Evolutionary conservation across 2,797 vertebrate species (phyloP).

Genomic region (Emydoidea blandingii): DNA sequence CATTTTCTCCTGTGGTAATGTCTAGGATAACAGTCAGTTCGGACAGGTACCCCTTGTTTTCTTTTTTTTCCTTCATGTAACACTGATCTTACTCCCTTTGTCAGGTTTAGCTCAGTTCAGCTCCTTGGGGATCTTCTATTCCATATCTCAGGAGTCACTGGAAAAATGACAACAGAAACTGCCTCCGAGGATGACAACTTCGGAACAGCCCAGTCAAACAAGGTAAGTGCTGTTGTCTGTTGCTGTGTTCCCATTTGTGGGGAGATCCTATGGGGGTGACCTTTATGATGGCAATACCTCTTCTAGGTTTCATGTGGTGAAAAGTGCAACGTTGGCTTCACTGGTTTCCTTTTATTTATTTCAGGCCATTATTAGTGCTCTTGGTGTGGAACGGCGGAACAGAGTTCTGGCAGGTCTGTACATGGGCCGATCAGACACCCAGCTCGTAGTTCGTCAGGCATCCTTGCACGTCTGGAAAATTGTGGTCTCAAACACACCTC

Average conservation of each 20-base stretch:
- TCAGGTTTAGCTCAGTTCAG: slow-evolving; percentile 98
- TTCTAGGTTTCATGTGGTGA: background rate
- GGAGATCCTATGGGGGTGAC: background rate
- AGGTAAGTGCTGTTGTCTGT: slow-evolving; percentile 78
- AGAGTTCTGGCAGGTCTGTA: slow-evolving; percentile 97
- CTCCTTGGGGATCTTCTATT: slow-evolving; percentile 97
- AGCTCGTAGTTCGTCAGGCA: slow-evolving; percentile 97
- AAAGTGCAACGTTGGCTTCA: background rate
- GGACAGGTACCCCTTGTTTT: background rate
- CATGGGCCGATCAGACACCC: slow-evolving; percentile 98
- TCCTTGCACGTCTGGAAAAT: slow-evolving; percentile 99
- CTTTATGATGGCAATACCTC: fast-evolving
- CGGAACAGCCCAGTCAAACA: slow-evolving; percentile 96
- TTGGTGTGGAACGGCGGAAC: slow-evolving; percentile 94
- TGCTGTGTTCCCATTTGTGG: background rate
- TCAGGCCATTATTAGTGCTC: slow-evolving; percentile 95
- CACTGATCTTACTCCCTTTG: background rate
- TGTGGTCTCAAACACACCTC: slow-evolving; percentile 96
- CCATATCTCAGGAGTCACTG: slow-evolving; percentile 98
- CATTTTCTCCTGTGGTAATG: fast-evolving
- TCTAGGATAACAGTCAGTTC: fast-evolving
- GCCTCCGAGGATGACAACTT: slow-evolving; percentile 99
- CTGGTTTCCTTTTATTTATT: background rate
- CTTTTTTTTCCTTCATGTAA: background rate
- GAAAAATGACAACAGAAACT: slow-evolving; percentile 99